Evolutionary conservation across 2,888 invertebrate species (phyloP).

Genomic region (Drosophila mimica): DNA sequence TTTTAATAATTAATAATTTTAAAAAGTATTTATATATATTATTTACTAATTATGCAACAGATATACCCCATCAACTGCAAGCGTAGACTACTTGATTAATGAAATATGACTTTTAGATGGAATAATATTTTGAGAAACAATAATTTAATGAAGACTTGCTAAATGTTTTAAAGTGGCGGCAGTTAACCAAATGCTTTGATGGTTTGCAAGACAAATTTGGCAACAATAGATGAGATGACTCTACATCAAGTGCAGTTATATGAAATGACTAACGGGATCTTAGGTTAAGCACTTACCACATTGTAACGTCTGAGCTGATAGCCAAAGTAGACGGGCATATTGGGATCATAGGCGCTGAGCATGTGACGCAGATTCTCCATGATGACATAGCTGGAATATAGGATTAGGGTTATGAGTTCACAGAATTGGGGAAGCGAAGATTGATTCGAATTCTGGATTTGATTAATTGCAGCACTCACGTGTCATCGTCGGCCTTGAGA

Average conservation of each 20-base stretch:
- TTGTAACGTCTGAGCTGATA: conserved; percentile 87
- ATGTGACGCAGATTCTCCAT: conserved; percentile 97
- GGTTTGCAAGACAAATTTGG: conserved; percentile 42
- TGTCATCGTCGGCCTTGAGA: conserved; percentile 98
- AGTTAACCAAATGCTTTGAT: conserved; percentile 6
- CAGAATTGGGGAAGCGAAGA: too few relatives aligned
- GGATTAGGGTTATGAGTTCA: background rate
- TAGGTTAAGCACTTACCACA: conserved; percentile 66
- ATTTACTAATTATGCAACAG: too few relatives aligned
- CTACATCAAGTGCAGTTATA: background rate
- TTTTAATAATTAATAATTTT: background rate
- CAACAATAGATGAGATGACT: conserved; percentile 5
- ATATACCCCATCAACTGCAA: background rate
- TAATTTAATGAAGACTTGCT: conserved; percentile 29
- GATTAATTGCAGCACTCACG: conserved; percentile 89
- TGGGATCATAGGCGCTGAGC: conserved; percentile 90
- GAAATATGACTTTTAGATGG: conserved; percentile 10
- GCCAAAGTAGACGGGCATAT: conserved; percentile 93
- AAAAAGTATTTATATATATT: too few relatives aligned
- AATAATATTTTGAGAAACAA: conserved; percentile 6
- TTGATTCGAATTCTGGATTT: background rate
- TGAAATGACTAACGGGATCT: background rate
- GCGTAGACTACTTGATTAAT: conserved; percentile 14
- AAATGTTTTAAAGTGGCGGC: background rate
- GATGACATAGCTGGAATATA: conserved; percentile 91